phyloP scores from a whole-genome alignment of 2,797 vertebrate species.

The Pygocentrus nattereri region DNA sequence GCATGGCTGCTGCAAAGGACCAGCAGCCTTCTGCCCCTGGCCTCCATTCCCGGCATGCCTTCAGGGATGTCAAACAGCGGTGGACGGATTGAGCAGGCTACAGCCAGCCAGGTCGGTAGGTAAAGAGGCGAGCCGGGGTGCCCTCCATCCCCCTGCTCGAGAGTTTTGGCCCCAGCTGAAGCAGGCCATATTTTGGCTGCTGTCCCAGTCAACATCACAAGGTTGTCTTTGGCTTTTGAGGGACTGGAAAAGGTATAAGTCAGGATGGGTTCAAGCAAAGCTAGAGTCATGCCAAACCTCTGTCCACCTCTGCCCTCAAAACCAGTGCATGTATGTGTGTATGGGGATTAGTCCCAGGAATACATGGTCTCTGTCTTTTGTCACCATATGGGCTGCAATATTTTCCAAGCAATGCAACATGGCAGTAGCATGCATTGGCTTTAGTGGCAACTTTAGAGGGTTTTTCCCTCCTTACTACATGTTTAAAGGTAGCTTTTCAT shows the following conservation, averaged over 20 bases:
- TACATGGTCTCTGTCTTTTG: slow-evolving; percentile 73
- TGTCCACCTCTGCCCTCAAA: slow-evolving; percentile 65
- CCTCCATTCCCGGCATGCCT: slow-evolving; percentile 80
- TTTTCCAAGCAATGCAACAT: slow-evolving; percentile 55
- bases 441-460: slow-evolving; percentile 33
- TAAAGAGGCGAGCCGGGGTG: slow-evolving; percentile 34
- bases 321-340: slow-evolving; percentile 43
- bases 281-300: slow-evolving; percentile 62
- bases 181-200: slow-evolving; percentile 68
- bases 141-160: slow-evolving; percentile 56
- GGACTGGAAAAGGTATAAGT: slow-evolving; percentile 75
- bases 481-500: slow-evolving; percentile 57
- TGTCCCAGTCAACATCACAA: slow-evolving; percentile 73
- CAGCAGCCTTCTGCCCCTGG: slow-evolving; percentile 65
- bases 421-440: slow-evolving; percentile 15
- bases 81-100: slow-evolving; percentile 54
- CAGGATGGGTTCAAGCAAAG: slow-evolving; percentile 68
- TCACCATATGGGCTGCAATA: slow-evolving; percentile 58
- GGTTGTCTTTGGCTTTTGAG: slow-evolving; percentile 76
- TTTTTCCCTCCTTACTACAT: slow-evolving; percentile 13
- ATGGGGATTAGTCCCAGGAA: slow-evolving; percentile 61
- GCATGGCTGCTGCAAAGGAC: slow-evolving; percentile 60
- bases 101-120: slow-evolving; percentile 44
- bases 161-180: slow-evolving; percentile 64
- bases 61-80: slow-evolving; percentile 69